A percentile compares a stretch with the other conserved stretches of the same genome.
Evolutionary conservation across 2,888 invertebrate species (phyloP).

Genomic region (Aleiodes testaceus): DNA sequence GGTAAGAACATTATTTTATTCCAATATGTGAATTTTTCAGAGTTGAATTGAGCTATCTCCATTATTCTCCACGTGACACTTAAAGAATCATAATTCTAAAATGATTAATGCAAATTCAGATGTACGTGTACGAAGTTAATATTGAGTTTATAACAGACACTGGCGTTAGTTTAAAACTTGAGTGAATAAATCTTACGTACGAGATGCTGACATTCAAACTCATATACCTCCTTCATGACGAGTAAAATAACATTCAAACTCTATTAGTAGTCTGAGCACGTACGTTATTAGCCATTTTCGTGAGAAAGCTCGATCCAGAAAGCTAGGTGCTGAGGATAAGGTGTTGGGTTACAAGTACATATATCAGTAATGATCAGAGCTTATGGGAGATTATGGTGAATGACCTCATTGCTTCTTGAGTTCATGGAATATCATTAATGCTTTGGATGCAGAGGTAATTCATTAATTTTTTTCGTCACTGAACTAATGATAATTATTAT

Average conservation of each 20-base stretch:
- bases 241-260: constrained; percentile 55
- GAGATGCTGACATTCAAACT: constrained; percentile 46
- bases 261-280: constrained; percentile 68
- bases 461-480: background rate
- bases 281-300: constrained; percentile 68
- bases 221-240: constrained; percentile 27
- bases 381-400: constrained; percentile 7
- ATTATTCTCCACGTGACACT: too few relatives aligned
- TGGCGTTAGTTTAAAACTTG: constrained; percentile 25
- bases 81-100: too few relatives aligned
- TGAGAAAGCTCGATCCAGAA: constrained; percentile 1
- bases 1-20: too few relatives aligned
- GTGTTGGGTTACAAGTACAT: constrained; percentile 13
- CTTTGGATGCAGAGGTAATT: background rate
- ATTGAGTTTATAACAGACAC: constrained; percentile 3
- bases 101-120: constrained; percentile 12
- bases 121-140: constrained; percentile 1
- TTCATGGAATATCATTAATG: too few relatives aligned
- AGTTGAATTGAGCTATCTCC: too few relatives aligned
- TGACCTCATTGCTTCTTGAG: background rate
- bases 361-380: constrained; percentile 12
- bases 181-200: constrained; percentile 25
- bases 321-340: constrained; percentile 41
- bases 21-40: too few relatives aligned
- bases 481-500: too few relatives aligned